These are phyloP conservation scores for Nebria salina DNA, from an alignment of 2,888 invertebrate genomes.

Conservation along the genomic window DNA sequence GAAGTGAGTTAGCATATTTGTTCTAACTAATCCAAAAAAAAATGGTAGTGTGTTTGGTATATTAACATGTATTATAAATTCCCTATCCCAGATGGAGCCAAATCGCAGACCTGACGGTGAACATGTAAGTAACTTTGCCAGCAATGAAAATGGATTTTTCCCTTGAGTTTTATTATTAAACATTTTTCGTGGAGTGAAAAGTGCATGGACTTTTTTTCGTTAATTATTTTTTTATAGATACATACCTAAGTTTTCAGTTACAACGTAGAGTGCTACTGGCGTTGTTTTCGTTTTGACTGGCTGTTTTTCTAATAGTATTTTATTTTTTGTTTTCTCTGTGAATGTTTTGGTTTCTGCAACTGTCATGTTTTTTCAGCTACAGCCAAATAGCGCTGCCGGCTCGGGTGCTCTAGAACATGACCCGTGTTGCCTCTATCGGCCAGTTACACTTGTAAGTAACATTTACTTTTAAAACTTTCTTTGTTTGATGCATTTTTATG, in stretches of 20 bases:
- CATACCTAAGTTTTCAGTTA: conserved; percentile 49
- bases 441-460: conserved; percentile 66
- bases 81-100: conserved; percentile 78
- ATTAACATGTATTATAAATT: conserved; percentile 34
- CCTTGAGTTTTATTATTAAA: conserved; percentile 32
- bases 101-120: conserved; percentile 83
- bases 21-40: conserved; percentile 21
- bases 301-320: conserved; percentile 33
- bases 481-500: neutral
- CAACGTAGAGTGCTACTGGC: conserved; percentile 36
- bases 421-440: conserved; percentile 88
- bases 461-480: neutral
- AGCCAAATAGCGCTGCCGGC: conserved; percentile 94
- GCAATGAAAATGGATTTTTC: conserved; percentile 41
- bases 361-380: conserved; percentile 71
- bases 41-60: neutral
- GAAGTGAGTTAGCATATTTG: neutral
- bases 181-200: too few relatives aligned
- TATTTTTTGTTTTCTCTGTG: conserved; percentile 42
- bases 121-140: conserved; percentile 74
- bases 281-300: conserved; percentile 43
- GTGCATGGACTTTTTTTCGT: conserved; percentile 48
- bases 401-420: conserved; percentile 98
- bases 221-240: conserved; percentile 49
- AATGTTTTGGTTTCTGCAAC: conserved; percentile 30